Conservation (phyloP, 1,140 invertebrate genomes). For the Sitobion miscanthi region DNA sequence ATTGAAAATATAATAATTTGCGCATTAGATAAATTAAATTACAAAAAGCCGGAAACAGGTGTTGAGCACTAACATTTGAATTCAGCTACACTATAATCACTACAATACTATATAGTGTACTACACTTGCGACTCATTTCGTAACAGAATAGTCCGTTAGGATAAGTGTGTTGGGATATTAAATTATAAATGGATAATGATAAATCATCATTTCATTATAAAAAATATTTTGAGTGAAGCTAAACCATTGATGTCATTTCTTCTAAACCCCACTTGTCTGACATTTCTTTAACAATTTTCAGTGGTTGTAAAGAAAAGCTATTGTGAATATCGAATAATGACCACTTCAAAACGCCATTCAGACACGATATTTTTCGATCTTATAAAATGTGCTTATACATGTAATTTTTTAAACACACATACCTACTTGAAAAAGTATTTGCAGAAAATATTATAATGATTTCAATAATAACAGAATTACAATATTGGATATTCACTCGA, state of each 20-base stretch:
- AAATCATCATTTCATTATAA: not conserved
- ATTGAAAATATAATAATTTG: not conserved
- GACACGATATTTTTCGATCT: not conserved
- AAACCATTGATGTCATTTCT: not conserved
- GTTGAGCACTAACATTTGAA: not conserved
- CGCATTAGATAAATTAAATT: not conserved
- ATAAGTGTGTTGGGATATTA: not conserved
- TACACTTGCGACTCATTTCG: not conserved
- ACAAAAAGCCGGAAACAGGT: too few relatives aligned
- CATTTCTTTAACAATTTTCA: not conserved
- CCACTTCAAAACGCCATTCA: constrained; percentile 6
- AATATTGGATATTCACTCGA: too few relatives aligned
- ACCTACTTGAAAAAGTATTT: not conserved
- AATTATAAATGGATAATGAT: not conserved
- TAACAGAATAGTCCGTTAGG: not conserved
- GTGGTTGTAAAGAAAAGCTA: not conserved
- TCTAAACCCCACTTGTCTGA: not conserved
- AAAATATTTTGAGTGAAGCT: not conserved
- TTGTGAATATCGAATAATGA: constrained; percentile 1
- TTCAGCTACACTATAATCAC: not conserved
- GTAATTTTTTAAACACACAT: not conserved
- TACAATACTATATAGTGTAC: too few relatives aligned
- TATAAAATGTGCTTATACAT: not conserved
- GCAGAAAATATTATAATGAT: not conserved
- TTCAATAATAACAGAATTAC: not conserved